These are phyloP conservation scores for Electrona antarctica DNA, from an alignment of 2,113 vertebrate genomes.

Conservation along the genomic window DNA sequence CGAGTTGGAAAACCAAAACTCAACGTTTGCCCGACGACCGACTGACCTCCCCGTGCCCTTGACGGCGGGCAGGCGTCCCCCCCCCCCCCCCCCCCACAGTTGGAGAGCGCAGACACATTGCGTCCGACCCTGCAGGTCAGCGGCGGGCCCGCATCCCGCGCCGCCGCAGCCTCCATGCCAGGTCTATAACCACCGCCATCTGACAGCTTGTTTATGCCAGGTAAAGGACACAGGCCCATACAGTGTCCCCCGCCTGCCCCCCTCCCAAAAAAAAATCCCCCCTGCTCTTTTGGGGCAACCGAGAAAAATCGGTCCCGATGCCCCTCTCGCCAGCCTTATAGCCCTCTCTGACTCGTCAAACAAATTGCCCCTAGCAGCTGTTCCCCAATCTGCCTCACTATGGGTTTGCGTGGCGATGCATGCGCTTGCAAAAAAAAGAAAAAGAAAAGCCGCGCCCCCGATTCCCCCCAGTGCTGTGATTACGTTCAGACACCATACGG, in stretches of 20 bases:
- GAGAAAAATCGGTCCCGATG: conserved; percentile 30
- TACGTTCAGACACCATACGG: conserved; percentile 60
- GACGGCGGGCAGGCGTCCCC: conserved; percentile 32
- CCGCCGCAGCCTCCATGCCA: conserved; percentile 1
- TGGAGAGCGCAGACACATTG: conserved; percentile 33
- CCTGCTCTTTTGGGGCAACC: neutral
- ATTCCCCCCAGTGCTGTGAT: conserved; percentile 52
- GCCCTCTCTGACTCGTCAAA: conserved; percentile 65
- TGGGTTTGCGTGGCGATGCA: conserved; percentile 34
- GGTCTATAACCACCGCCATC: conserved; percentile 22
- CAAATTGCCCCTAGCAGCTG: conserved; percentile 71
- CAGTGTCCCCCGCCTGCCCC: conserved; percentile 21
- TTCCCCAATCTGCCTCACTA: conserved; percentile 65
- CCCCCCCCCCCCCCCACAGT: conserved; percentile 12
- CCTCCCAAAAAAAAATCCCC: neutral
- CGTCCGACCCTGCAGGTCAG: conserved; percentile 17
- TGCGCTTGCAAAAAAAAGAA: neutral
- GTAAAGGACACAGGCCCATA: conserved; percentile 6
- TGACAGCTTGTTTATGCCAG: conserved; percentile 22
- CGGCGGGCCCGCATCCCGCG: conserved; percentile 20
- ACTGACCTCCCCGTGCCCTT: conserved; percentile 46
- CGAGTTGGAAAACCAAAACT: conserved; percentile 29
- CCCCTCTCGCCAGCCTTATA: conserved; percentile 36
- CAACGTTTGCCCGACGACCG: conserved; percentile 47
- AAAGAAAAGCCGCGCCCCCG: neutral